A percentile compares a stretch with the other conserved stretches of the same genome.
These are phyloP conservation scores for Ascidia mentula DNA, from an alignment of 23 tunicate genomes.

Conservation along the genomic window DNA sequence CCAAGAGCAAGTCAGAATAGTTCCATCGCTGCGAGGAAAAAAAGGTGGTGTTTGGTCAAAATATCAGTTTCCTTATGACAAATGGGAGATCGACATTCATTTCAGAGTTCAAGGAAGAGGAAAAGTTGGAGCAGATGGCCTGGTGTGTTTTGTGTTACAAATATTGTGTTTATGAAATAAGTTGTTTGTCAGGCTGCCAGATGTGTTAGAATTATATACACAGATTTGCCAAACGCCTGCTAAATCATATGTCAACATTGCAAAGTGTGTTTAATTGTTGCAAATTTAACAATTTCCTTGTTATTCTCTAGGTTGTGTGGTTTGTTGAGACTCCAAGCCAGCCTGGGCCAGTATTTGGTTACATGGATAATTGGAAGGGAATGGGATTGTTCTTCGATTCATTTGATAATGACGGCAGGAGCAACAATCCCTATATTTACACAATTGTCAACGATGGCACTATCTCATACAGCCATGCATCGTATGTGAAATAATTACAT, in stretches of 20 bases:
- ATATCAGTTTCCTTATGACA: slow-evolving; percentile 45
- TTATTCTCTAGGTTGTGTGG: slow-evolving; percentile 66
- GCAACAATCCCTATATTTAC: slow-evolving; percentile 67
- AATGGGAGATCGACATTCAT: slow-evolving; percentile 76
- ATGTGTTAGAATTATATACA: background rate
- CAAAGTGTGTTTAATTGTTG: background rate
- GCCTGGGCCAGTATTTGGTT: slow-evolving; percentile 85
- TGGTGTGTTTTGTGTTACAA: slow-evolving; percentile 31
- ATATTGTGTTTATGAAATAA: too few relatives aligned
- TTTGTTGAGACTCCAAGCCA: slow-evolving; percentile 38
- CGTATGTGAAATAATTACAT: slow-evolving; percentile 29
- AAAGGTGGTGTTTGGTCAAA: slow-evolving; percentile 86
- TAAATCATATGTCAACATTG: background rate
- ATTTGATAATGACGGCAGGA: slow-evolving; percentile 73
- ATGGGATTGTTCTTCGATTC: slow-evolving; percentile 91
- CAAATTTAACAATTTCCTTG: background rate
- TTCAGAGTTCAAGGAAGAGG: slow-evolving; percentile 79
- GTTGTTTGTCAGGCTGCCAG: background rate
- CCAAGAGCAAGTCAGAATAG: slow-evolving; percentile 75
- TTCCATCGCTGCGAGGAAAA: slow-evolving; percentile 79
- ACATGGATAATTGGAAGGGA: slow-evolving; percentile 78
- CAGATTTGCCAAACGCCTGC: background rate
- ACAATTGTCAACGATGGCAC: slow-evolving; percentile 78
- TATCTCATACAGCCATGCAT: slow-evolving; percentile 46
- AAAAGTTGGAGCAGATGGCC: slow-evolving; percentile 94